phyloP scores from a whole-genome alignment of 1,140 invertebrate genomes.

The Drosophila bifasciata region DNA sequence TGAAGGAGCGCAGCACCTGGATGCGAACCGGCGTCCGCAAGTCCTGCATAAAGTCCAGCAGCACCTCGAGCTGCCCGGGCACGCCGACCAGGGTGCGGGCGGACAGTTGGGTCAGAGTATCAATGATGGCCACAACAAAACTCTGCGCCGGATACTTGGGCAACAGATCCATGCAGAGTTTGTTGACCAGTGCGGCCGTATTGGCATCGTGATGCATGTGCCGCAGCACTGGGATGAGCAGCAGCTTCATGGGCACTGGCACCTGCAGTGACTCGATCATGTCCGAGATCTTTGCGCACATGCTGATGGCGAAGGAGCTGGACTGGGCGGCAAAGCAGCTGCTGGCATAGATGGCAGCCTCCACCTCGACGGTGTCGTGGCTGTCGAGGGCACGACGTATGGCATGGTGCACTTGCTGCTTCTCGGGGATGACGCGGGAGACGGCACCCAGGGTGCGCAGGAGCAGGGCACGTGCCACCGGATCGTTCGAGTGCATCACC shows the following conservation, averaged over 20 bases:
- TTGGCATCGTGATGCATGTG: slow-evolving; percentile 97
- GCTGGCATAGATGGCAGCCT: slow-evolving; percentile 97
- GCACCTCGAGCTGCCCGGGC: slow-evolving; percentile 91
- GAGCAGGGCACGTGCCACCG: slow-evolving; percentile 95
- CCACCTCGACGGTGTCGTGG: slow-evolving; percentile 96
- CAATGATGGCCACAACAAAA: slow-evolving; percentile 94
- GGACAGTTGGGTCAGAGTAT: slow-evolving; percentile 94
- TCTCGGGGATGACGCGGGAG: slow-evolving; percentile 95
- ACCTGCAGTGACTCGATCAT: slow-evolving; percentile 97
- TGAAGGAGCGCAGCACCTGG: slow-evolving; percentile 90
- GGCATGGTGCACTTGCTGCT: slow-evolving; percentile 97
- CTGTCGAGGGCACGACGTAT: slow-evolving; percentile 96
- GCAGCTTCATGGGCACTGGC: slow-evolving; percentile 95
- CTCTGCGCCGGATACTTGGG: slow-evolving; percentile 94
- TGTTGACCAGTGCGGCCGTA: slow-evolving; percentile 92
- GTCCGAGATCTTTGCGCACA: slow-evolving; percentile 97
- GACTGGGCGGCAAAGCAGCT: slow-evolving; percentile 96
- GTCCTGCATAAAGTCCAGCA: slow-evolving; percentile 85
- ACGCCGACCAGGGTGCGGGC: slow-evolving; percentile 95
- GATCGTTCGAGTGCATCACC: slow-evolving; percentile 98
- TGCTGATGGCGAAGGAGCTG: slow-evolving; percentile 96
- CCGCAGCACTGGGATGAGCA: slow-evolving; percentile 95
- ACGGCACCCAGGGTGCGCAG: slow-evolving; percentile 95
- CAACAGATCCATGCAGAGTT: slow-evolving; percentile 92
- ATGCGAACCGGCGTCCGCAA: slow-evolving; percentile 89